A percentile compares a stretch with the other conserved stretches of the same genome.
phyloP scores from a whole-genome alignment of 1,140 invertebrate genomes.

The Aporrectodea caliginosa region DNA sequence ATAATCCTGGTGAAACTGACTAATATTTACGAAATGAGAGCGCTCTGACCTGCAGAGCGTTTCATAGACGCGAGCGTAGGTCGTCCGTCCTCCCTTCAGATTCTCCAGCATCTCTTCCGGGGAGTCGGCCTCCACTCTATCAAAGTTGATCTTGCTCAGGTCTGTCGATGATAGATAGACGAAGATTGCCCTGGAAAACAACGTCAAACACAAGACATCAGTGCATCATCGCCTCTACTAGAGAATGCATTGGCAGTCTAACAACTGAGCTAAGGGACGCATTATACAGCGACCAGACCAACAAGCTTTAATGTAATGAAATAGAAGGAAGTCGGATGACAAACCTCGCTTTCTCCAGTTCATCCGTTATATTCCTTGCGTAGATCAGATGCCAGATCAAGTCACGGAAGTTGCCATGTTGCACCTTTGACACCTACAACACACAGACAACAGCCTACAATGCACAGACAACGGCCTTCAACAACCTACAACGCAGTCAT shows the following conservation, averaged over 20 bases:
- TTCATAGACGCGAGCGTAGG: slow-evolving; percentile 56
- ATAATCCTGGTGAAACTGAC: no score
- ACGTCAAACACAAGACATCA: no score
- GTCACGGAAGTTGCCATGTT: slow-evolving; percentile 53
- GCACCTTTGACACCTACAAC: slow-evolving; percentile 49
- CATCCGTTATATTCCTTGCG: slow-evolving; percentile 55
- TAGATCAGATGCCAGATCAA: slow-evolving; percentile 56
- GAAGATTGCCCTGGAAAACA: slow-evolving; percentile 54
- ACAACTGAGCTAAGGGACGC: no score
- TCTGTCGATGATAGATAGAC: slow-evolving; percentile 56
- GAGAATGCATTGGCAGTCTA: no score
- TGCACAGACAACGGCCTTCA: no score
- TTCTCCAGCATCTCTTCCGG: slow-evolving; percentile 55
- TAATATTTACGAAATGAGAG: no score
- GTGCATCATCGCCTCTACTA: no score
- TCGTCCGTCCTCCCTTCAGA: slow-evolving; percentile 52
- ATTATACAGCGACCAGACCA: no score
- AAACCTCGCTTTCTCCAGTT: slow-evolving; percentile 54
- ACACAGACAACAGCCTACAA: slow-evolving; percentile 8
- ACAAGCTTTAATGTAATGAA: no score
- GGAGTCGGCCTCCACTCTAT: slow-evolving; percentile 47
- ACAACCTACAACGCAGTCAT: no score
- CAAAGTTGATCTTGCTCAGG: slow-evolving; percentile 52
- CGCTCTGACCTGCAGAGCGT: slow-evolving; percentile 53
- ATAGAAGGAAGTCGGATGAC: no score